Percentiles rank a stretch among this genome's conserved stretches.
Conservation (phyloP, 2,888 invertebrate genomes). For the Odontocolon sp. region DNA sequence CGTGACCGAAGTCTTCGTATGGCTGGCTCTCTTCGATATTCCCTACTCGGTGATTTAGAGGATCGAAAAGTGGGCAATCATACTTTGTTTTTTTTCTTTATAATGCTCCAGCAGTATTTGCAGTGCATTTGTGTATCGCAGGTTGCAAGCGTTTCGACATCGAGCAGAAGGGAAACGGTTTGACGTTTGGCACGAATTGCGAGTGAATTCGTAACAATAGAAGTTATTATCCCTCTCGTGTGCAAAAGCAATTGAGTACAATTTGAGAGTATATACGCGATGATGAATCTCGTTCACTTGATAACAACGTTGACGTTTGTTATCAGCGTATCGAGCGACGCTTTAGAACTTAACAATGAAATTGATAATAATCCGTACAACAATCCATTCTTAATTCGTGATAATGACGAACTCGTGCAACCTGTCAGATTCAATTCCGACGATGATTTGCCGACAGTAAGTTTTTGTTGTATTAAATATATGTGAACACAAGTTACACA, state of each 20-base stretch:
- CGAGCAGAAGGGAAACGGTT: neutral
- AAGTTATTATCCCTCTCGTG: too few species aligned
- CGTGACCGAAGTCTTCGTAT: too few species aligned
- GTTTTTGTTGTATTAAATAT: slow-evolving; percentile 59
- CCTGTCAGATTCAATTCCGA: slow-evolving; percentile 71
- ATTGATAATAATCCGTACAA: slow-evolving; percentile 25
- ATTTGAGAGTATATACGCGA: neutral
- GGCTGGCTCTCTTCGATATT: too few species aligned
- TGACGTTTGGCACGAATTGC: neutral
- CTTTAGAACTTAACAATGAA: slow-evolving; percentile 33
- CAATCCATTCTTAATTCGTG: slow-evolving; percentile 1
- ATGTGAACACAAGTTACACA: neutral
- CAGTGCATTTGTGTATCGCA: slow-evolving; percentile 1
- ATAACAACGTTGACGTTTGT: slow-evolving; percentile 20
- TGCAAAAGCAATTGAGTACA: neutral
- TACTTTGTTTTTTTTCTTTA: too few species aligned
- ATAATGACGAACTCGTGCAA: neutral
- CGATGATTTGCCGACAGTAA: slow-evolving; percentile 71
- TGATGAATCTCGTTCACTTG: slow-evolving; percentile 9
- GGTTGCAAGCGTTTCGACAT: slow-evolving; percentile 7
- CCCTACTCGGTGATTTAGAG: too few species aligned
- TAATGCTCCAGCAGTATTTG: neutral
- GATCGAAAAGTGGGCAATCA: too few species aligned
- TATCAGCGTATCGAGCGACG: neutral
- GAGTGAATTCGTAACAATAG: neutral